Evolutionary conservation across 2,888 invertebrate species (phyloP), one percentile per base, ranked within the genome.

Genomic region (Anarsia innoxiella): DNA sequence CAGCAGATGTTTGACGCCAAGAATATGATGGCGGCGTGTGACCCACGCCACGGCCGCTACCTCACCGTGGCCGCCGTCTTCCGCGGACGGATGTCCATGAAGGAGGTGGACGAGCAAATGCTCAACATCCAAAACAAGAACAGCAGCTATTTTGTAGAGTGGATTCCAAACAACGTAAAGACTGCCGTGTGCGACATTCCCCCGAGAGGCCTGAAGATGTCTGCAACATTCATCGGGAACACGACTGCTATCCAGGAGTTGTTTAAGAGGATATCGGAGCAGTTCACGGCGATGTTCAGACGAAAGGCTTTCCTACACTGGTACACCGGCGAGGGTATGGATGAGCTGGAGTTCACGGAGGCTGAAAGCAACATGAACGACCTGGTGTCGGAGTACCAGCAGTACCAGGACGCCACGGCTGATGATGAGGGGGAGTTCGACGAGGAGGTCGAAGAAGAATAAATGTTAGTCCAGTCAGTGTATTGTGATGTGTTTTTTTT

Each of bases 271-370:
- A 91, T 94, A 47, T 90, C 92, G 10, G 93, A 93, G 64, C 94
- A 94, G 69, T 94, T 93, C 62, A 87, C 91, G 5, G 92, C 93
- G 53, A 96, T 97, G 96, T 97, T 96, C 86, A 88, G 95, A 48
- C 90, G 96, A 53, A 96, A 95, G 78, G 97, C 97, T 61, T 97
- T 96, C 88, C 87, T 97, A 55, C 96, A 97, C 86, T 97, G 97
- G 96, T 97, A 96, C 82, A 94, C 95, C 29, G 94, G 95, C 14
- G 96, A 97, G 69, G 97, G 97, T 37, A 97, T 97, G 96, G 96
- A 96, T 63, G 96, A 96, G 72, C 90, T 91, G 88, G 97, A 97
- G 70, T 97, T 97, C 79, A 93, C 94, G 10, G 96, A 97, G 65
- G 96, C 97, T 1, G 96, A 97, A 65, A 93, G 93, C 59, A 96